A percentile compares a stretch with the other conserved stretches of the same genome.
Conservation (phyloP, 2,113 vertebrate species). For the Tachysurus fulvidraco region DNA sequence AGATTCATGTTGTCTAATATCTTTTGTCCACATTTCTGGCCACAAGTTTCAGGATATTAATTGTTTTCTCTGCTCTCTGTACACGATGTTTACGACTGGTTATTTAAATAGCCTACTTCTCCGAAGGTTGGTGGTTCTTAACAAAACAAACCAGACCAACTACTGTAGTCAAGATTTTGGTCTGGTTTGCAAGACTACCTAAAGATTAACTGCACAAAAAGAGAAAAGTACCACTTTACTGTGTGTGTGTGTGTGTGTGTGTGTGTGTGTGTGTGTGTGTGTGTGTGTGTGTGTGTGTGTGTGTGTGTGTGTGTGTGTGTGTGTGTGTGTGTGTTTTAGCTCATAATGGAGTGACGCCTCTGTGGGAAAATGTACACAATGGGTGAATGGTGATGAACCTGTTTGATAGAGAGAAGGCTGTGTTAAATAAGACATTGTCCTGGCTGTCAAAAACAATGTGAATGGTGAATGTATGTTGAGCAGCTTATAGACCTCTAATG, state of each 20-base stretch:
- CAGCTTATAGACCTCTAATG: slow-evolving; percentile 12
- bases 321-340: not conserved
- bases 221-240: not conserved
- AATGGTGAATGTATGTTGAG: slow-evolving; percentile 28
- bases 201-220: not conserved
- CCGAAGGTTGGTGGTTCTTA: not conserved
- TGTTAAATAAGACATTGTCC: slow-evolving; percentile 36
- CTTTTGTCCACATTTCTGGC: not conserved
- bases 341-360: not conserved
- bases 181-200: not conserved
- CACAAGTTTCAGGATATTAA: not conserved
- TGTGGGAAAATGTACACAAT: not conserved
- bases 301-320: not conserved
- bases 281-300: not conserved
- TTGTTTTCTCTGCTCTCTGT: not conserved
- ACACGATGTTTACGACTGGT: not conserved
- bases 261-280: not conserved
- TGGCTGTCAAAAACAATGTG: slow-evolving; percentile 34
- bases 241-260: not conserved
- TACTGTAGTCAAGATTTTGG: not conserved
- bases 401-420: slow-evolving; percentile 5
- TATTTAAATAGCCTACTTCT: not conserved
- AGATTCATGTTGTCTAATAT: not conserved
- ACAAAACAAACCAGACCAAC: not conserved
- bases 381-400: not conserved